Evolutionary conservation across 1,140 invertebrate species (phyloP).

Genomic region (Anastrepha obliqua): DNA sequence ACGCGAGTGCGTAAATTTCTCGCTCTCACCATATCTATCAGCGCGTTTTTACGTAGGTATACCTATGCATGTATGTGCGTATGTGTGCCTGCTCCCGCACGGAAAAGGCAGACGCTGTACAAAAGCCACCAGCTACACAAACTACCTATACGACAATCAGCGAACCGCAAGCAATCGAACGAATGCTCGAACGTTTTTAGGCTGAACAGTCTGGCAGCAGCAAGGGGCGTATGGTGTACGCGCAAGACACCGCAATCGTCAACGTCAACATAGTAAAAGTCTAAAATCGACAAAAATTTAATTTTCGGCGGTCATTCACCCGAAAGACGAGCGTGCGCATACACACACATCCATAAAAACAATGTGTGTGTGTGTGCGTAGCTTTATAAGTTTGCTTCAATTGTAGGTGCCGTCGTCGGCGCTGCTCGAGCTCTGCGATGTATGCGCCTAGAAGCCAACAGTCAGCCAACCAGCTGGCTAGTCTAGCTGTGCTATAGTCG

Average conservation of each 20-base stretch:
- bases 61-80: neutral
- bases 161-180: neutral
- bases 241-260: constrained; percentile 44
- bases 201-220: neutral
- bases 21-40: neutral
- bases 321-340: constrained; percentile 56
- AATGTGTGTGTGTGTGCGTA: neutral
- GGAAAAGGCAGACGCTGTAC: neutral
- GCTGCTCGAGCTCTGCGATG: neutral
- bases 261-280: constrained; percentile 73
- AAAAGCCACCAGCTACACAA: constrained; percentile 13
- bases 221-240: neutral
- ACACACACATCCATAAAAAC: neutral
- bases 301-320: constrained; percentile 74
- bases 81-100: neutral
- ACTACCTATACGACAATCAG: constrained; percentile 11
- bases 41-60: neutral
- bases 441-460: constrained; percentile 4
- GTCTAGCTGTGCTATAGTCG: constrained; percentile 12
- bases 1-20: constrained; percentile 44
- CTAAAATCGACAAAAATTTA: constrained; percentile 73
- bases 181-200: constrained; percentile 16
- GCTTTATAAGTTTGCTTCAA: constrained; percentile 10
- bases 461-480: neutral
- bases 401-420: constrained; percentile 11